Evolutionary conservation across 2,797 vertebrate species (phyloP), one percentile per base, ranked within the genome.

Genomic region (Melanogrammus aeglefinus): DNA sequence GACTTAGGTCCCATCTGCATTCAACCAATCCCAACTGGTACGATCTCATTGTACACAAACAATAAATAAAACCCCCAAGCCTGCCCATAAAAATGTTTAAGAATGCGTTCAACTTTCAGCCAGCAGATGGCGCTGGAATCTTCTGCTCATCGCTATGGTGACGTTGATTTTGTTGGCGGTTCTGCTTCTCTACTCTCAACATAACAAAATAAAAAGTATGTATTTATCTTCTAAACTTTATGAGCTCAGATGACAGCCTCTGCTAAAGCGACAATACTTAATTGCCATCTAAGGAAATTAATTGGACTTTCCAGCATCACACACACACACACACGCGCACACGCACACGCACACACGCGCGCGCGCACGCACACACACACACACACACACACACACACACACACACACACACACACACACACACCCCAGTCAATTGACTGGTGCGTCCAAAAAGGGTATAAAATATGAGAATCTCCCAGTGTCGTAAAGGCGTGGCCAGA

Each of bases 161-260:
- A 80, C 96, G 78, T 24, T 92, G 6, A 0, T 92, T 1, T 21
- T 81, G 76, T 80, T 93, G 83, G 77, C 94, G 7, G 73, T 91
- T 0, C 76, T 97, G 0, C 74, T 93, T 27, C 51, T 92, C 2
- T 88, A 92, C 76, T 38, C 94, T 33, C 90, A 92, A 74, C 94
- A 90, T 71, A 82, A 85, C 21, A 84, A 80, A 0, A 24, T 95
- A 76, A 96, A 95, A 91, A 93, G 97, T 98, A 90, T 91, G 95
- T 89, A 39, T 77, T 47, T 75, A 27, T 69, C 24, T 69, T 69
- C 63, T 69, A 69, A 9, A 69, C 63, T 69, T 10, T 27, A 69
- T 69, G 9, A 7, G 24, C 57, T 24, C n/a, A 69, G 10, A 69
- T 10, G 24, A 3, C 9, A 27, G 10, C n/a, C 9, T 27, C n/a